Conservation (phyloP, 2,797 vertebrate genomes). For the Cyclura pinguis region DNA sequence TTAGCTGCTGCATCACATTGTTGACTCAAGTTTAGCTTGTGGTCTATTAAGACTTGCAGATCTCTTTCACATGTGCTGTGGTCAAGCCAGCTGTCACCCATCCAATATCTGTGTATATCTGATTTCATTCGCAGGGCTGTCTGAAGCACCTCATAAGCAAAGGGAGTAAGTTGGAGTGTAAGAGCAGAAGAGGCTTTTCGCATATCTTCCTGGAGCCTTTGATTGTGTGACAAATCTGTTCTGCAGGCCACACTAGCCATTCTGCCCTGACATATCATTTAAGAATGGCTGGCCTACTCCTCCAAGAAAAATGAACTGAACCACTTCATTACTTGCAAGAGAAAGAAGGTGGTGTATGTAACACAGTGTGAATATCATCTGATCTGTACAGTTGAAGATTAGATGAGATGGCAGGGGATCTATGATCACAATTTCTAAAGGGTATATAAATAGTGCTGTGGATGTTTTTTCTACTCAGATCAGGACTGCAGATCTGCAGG, state of each 20-base stretch:
- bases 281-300: slow-evolving; percentile 36
- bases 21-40: no score
- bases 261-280: not conserved
- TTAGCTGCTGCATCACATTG: no score
- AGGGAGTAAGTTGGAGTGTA: not conserved
- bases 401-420: not conserved
- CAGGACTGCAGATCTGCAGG: not conserved
- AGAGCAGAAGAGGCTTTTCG: not conserved
- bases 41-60: no score
- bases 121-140: no score
- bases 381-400: no score
- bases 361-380: not conserved
- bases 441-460: not conserved
- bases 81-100: no score
- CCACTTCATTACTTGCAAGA: slow-evolving; percentile 31
- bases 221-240: not conserved
- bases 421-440: not conserved
- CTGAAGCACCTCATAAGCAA: no score
- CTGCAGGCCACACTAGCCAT: no score
- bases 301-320: slow-evolving; percentile 31
- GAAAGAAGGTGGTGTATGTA: not conserved
- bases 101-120: no score
- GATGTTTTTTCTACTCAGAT: not conserved
- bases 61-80: no score
- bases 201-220: not conserved